Percentiles rank a stretch among this genome's conserved stretches.
These are phyloP conservation scores for Oryzias javanicus DNA, from an alignment of 2,113 vertebrate species.

Conservation along the genomic window DNA sequence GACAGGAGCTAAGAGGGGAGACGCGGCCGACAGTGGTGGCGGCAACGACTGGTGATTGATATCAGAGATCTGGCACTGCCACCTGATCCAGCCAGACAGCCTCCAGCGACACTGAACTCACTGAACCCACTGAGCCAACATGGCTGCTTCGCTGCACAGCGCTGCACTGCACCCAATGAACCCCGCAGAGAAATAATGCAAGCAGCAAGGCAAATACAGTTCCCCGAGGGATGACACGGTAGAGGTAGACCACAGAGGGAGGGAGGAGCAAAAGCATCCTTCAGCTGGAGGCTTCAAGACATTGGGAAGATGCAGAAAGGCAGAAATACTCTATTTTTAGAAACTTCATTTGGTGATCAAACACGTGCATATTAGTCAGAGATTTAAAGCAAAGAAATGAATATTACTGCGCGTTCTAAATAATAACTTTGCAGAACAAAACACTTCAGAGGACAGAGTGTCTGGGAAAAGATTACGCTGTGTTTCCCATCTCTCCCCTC, in stretches of 20 bases:
- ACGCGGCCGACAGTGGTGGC: conserved; percentile 55
- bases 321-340: no score
- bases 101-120: conserved; percentile 70
- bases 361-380: no score
- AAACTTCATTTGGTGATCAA: no score
- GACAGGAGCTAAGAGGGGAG: conserved; percentile 33
- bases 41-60: conserved; percentile 72
- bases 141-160: conserved; percentile 68
- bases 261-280: background rate
- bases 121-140: conserved; percentile 69
- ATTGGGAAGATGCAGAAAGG: background rate
- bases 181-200: conserved; percentile 43
- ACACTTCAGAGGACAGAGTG: conserved; percentile 28
- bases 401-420: conserved; percentile 24
- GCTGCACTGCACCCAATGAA: conserved; percentile 72
- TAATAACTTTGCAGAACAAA: conserved; percentile 21
- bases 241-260: conserved; percentile 6
- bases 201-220: conserved; percentile 31
- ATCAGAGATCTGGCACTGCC: conserved; percentile 75
- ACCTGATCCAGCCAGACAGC: conserved; percentile 73
- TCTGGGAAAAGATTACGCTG: conserved; percentile 44
- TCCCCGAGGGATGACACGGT: conserved; percentile 16
- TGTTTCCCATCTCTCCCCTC: conserved; percentile 37
- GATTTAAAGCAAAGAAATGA: background rate
- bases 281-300: background rate